Percentiles rank a stretch among this genome's conserved stretches.
Evolutionary conservation across 2,797 vertebrate genomes (phyloP).

Genomic region (Malacoraja senta): DNA sequence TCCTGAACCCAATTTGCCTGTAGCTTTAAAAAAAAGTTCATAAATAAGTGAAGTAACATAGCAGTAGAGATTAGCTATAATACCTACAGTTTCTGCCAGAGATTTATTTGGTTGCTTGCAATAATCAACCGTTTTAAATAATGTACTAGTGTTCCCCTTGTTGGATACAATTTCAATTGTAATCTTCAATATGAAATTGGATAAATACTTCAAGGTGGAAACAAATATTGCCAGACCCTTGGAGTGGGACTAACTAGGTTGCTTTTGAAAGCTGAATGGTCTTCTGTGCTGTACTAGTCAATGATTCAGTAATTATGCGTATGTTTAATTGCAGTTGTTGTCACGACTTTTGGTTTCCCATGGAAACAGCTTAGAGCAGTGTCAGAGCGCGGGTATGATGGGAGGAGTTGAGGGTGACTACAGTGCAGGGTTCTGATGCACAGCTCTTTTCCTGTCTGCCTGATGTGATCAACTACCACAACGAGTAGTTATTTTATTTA

Average conservation of each 20-base stretch:
- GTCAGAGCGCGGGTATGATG: background rate
- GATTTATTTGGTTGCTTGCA: background rate
- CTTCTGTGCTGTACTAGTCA: background rate
- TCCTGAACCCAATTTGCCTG: background rate
- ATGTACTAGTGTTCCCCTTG: background rate
- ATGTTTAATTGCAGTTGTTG: slow-evolving; percentile 23
- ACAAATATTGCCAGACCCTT: background rate
- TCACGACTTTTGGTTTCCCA: slow-evolving; percentile 22
- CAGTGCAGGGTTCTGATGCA: background rate
- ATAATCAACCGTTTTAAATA: background rate
- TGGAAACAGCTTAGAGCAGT: background rate
- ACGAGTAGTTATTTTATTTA: background rate
- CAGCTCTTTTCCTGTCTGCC: background rate
- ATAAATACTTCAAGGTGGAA: background rate
- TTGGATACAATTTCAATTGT: background rate
- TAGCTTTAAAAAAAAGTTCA: too few relatives aligned
- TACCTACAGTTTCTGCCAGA: background rate
- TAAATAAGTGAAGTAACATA: too few relatives aligned
- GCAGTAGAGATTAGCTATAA: background rate
- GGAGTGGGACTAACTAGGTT: background rate
- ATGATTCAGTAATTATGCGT: slow-evolving; percentile 22
- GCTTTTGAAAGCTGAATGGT: background rate
- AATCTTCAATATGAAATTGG: background rate
- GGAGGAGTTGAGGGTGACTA: background rate
- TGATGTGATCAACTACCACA: background rate